These are phyloP conservation scores for Shargacucullia verbasci DNA, from an alignment of 2,888 invertebrate genomes.

Conservation along the genomic window DNA sequence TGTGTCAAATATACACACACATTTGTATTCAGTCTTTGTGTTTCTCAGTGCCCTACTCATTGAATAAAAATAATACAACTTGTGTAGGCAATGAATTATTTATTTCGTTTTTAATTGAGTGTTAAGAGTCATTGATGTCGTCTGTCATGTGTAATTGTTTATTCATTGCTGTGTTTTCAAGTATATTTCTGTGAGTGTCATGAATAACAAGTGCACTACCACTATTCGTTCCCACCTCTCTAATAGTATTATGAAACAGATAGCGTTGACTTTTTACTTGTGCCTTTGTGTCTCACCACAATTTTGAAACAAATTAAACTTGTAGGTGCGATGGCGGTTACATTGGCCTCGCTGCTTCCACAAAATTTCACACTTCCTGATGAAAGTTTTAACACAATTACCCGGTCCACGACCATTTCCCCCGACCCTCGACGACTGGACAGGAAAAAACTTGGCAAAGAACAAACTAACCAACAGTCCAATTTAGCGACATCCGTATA, in stretches of 20 bases:
- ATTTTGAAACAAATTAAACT: slow-evolving; percentile 83
- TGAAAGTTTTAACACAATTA: slow-evolving; percentile 89
- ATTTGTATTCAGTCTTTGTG: slow-evolving; percentile 77
- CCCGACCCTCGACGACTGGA: slow-evolving; percentile 79
- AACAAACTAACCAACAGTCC: slow-evolving; percentile 87
- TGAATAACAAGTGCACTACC: slow-evolving; percentile 50
- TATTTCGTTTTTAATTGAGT: slow-evolving; percentile 75
- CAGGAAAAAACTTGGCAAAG: slow-evolving; percentile 87
- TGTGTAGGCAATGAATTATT: slow-evolving; percentile 74
- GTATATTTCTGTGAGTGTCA: slow-evolving; percentile 51
- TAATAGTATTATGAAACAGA: slow-evolving; percentile 55
- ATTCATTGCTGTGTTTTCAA: slow-evolving; percentile 63
- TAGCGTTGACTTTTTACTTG: slow-evolving; percentile 59
- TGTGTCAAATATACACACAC: slow-evolving; percentile 66
- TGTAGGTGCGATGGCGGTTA: slow-evolving; percentile 72
- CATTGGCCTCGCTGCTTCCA: slow-evolving; percentile 74
- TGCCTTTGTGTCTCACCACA: slow-evolving; percentile 57
- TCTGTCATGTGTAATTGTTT: slow-evolving; percentile 64
- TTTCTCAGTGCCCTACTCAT: slow-evolving; percentile 69
- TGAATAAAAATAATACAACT: slow-evolving; percentile 74
- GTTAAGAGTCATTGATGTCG: slow-evolving; percentile 62
- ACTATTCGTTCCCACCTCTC: slow-evolving; percentile 16
- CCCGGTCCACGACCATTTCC: slow-evolving; percentile 82
- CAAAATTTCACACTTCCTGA: slow-evolving; percentile 86
- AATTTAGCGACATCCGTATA: slow-evolving; percentile 86